Conservation (phyloP, 1,140 invertebrate species). For the Saxidomus purpurata region DNA sequence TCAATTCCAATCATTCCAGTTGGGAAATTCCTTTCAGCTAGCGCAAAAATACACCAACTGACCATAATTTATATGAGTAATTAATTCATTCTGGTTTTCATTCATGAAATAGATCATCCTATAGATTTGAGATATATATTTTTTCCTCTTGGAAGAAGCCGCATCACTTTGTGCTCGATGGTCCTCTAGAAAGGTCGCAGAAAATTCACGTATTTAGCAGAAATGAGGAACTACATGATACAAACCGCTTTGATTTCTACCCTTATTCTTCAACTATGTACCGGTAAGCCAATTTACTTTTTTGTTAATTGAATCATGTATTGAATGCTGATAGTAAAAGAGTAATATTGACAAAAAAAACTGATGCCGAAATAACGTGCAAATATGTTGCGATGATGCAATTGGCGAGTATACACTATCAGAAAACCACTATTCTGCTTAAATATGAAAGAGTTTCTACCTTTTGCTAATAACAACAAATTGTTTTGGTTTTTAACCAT, state of each 20-base stretch:
- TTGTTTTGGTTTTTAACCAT: no score
- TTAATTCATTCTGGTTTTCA: background rate
- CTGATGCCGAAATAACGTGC: no score
- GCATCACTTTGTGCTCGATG: background rate
- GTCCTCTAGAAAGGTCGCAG: background rate
- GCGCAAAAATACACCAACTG: background rate
- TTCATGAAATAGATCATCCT: background rate
- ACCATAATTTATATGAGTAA: background rate
- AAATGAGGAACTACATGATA: background rate
- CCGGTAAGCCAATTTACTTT: background rate
- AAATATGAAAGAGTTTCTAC: no score
- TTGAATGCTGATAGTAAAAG: no score
- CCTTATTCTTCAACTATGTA: background rate
- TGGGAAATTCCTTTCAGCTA: background rate
- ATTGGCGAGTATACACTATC: no score
- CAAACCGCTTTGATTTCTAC: background rate
- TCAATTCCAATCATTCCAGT: constrained; percentile 16
- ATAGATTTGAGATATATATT: background rate
- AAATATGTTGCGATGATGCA: no score
- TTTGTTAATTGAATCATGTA: no score
- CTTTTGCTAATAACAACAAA: no score
- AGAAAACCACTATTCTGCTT: no score
- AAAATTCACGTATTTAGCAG: background rate
- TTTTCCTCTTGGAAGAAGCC: background rate
- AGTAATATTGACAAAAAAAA: no score